Evolutionary conservation across 2,888 invertebrate genomes (phyloP).

Genomic region (Hermaeophaga mercurialis): DNA sequence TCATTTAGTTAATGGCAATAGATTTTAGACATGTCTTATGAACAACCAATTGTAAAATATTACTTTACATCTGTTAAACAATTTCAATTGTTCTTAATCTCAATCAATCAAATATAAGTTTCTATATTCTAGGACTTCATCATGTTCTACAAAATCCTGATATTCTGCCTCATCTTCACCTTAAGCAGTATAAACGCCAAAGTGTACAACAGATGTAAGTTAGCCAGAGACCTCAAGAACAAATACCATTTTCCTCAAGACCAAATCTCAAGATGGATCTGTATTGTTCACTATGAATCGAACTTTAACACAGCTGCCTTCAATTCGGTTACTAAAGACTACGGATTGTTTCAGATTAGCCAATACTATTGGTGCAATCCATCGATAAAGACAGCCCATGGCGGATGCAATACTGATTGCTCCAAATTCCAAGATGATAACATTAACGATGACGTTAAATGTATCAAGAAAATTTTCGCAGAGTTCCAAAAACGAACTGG

Average conservation of each 20-base stretch:
- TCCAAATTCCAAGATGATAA: constrained; percentile 34
- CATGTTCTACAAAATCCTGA: neutral
- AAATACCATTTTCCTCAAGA: constrained; percentile 54
- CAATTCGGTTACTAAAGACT: constrained; percentile 66
- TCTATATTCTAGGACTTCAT: neutral
- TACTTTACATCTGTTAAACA: too few species aligned
- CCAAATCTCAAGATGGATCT: constrained; percentile 41
- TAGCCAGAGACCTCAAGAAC: constrained; percentile 25
- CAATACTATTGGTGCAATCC: constrained; percentile 69
- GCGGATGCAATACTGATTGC: constrained; percentile 35
- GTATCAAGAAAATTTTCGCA: constrained; percentile 32
- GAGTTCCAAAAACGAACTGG: constrained; percentile 14
- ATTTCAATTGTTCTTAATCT: too few species aligned
- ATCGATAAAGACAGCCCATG: constrained; percentile 15
- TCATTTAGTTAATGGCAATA: too few species aligned
- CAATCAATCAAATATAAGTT: too few species aligned
- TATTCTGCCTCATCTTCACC: neutral
- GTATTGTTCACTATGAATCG: constrained; percentile 64
- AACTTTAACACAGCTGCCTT: constrained; percentile 68
- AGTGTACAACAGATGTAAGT: constrained; percentile 30
- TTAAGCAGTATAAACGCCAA: constrained; percentile 9
- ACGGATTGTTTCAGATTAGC: constrained; percentile 72
- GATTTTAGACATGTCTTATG: too few species aligned
- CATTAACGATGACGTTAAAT: constrained; percentile 35
- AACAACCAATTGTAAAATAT: too few species aligned